Base-by-base conservation (phyloP, 2,113 vertebrate genomes). In the Numida meleagris region DNA sequence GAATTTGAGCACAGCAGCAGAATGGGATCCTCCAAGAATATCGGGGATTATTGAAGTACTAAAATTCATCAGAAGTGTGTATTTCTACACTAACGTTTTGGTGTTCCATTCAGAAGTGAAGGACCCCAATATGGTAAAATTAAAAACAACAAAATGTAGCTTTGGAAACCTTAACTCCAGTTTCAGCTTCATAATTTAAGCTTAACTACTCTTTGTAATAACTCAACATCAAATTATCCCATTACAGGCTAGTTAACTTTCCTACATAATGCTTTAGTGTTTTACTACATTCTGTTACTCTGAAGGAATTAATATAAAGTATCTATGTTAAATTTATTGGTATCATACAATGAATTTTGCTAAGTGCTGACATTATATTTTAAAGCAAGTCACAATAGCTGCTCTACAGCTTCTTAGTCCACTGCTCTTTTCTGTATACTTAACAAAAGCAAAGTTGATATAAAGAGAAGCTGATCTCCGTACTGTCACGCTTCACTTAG, bases 401-500 rank as follows among this genome's bases (percentile, higher is more conserved):
- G 21, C 31, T 90, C 10, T 23, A 50, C 8, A 45, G 10, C 15
- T 71, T 74, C 70, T 34, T 53, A 16, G 5, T 33, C 31, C 16
- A 36, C 7, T 77, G 11, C 9, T 73, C n/a, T 83, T 74, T 83
- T 27, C 10, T 8, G 34, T 9, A n/a, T 8, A 43, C 4, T 67
- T n/a, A 33, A 43, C 2, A 70, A 88, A 62, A 59, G 4, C 24
- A 45, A 33, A 0, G 0, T 31, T 3, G 31, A 13, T 6, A 2
- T 23, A 70, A 65, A 10, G 6, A 50, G 68, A 84, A 81, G 12
- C 15, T 38, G 20, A 70, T 81, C 12, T 62, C 18, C 48, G 25
- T 38, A 33, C 11, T n/a, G 34, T 9, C 24, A 9, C 4, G 7
- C 45, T 53, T 71, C 21, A 31, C 9, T 42, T 20, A 74, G 14